Percentiles rank a stretch among this genome's conserved stretches.
Conservation (phyloP, 1,140 invertebrate species). For the Lordiphosa stackelbergi region DNA sequence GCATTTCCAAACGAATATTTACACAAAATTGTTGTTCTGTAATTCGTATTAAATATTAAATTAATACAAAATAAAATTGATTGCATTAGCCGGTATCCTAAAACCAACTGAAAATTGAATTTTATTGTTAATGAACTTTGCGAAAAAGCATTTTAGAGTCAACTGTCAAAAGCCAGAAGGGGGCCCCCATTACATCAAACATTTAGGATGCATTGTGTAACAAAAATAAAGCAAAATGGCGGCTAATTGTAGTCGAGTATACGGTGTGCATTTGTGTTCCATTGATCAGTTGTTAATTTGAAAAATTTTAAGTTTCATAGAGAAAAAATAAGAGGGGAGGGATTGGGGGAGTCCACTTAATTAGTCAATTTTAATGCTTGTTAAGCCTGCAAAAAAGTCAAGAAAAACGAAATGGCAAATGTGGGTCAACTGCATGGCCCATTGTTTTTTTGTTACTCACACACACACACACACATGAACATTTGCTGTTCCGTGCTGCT, state of each 20-base stretch:
- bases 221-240: constrained; percentile 3
- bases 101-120: constrained; percentile 9
- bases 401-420: constrained; percentile 51
- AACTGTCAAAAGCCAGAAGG: constrained; percentile 8
- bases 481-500: constrained; percentile 16
- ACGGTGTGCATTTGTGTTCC: neutral
- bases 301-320: too few relatives aligned
- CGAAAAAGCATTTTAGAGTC: constrained; percentile 21
- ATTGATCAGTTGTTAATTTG: too few relatives aligned
- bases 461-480: constrained; percentile 2
- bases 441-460: constrained; percentile 38
- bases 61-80: constrained; percentile 44
- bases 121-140: constrained; percentile 43
- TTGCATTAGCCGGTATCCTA: constrained; percentile 30
- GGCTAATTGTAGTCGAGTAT: neutral
- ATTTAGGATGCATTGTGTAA: neutral
- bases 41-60: constrained; percentile 50
- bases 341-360: constrained; percentile 26
- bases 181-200: neutral
- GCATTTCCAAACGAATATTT: too few relatives aligned
- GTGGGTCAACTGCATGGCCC: constrained; percentile 58
- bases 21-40: too few relatives aligned
- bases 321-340: too few relatives aligned
- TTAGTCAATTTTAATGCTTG: constrained; percentile 42
- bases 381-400: constrained; percentile 44